Conservation (phyloP, 2,113 vertebrate genomes). For the Stegastes partitus region DNA sequence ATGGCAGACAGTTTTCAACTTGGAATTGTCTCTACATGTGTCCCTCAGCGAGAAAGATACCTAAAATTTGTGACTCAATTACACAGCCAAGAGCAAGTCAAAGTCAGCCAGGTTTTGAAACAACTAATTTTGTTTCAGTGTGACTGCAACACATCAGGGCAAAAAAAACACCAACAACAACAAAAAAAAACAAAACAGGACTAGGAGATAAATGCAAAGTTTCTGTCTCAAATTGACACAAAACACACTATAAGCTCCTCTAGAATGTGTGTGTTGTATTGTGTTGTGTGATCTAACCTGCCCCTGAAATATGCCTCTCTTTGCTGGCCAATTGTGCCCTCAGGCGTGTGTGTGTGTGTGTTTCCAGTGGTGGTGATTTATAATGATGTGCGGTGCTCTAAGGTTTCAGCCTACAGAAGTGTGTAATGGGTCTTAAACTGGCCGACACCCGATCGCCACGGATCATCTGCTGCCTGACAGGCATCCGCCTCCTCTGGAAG, state of each 20-base stretch:
- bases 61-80: not conserved
- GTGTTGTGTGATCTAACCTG: constrained; percentile 1
- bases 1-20: not conserved
- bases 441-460: constrained; percentile 61
- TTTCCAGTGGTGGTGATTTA: constrained; percentile 66
- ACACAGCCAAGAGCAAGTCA: not conserved
- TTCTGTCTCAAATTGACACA: not conserved
- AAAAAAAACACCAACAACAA: too few relatives aligned
- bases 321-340: constrained; percentile 33
- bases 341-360: constrained; percentile 44
- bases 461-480: constrained; percentile 64
- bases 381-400: constrained; percentile 59
- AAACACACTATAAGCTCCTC: too few relatives aligned
- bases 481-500: constrained; percentile 42
- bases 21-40: too few relatives aligned
- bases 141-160: too few relatives aligned
- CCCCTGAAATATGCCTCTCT: constrained; percentile 24
- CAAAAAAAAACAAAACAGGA: too few relatives aligned
- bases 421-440: constrained; percentile 73
- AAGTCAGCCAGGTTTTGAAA: not conserved
- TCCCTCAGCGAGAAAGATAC: not conserved
- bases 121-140: too few relatives aligned
- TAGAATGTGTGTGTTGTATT: constrained; percentile 10
- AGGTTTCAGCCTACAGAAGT: constrained; percentile 79
- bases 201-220: too few relatives aligned